Base-by-base conservation (phyloP, 2,797 vertebrate species). In the Craterocephalus amniculus region DNA sequence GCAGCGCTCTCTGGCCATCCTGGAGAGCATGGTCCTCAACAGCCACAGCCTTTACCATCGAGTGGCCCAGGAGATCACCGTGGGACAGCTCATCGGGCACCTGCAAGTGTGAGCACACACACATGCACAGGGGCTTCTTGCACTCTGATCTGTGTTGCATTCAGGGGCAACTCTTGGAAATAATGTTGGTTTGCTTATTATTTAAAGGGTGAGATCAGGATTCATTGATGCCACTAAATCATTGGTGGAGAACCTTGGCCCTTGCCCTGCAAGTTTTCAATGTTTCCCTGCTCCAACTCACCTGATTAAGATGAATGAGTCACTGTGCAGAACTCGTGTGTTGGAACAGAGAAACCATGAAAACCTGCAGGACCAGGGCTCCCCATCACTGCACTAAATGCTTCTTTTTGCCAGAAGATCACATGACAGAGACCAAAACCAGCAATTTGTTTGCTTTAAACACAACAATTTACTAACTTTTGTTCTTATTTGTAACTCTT, bases 1-100 rank as follows among this genome's bases (percentile, higher is more conserved):
- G 79, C 98, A 99, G 92, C 93, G 98, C 58, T 99, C 98, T 3
- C 91, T 99, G 78, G 98, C 98, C 83, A 98, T 99, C 86, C 91
- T 99, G 63, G 98, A 99, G 93, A 99, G 98, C 90, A 97, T 99
- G 97, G 98, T 99, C 76, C 92, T 99, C 72, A 99, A 99, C 93
- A 99, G 98, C 89, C 97, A 98, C 91, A 98, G 94, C 72, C 95
- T 99, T 16, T 99, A 99, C 90, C 97, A 97, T 86, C 96, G 97
- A 55, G 95, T 99, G 76, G 97, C 97, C 0, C 96, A 98, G 83
- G 97, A 99, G 83, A 97, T 98, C 95, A 99, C 97, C 0, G 97
- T 99, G 83, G 97, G 96, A 80, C 98, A 99, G 86, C 97, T 99
- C 91, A 98, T 98, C 94, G 96, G 96, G 70, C 98, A 99, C 94